Evolutionary conservation across 2,113 vertebrate genomes (phyloP), one percentile per base, ranked within the genome.

Genomic region (Coryphaenoides rupestris): DNA sequence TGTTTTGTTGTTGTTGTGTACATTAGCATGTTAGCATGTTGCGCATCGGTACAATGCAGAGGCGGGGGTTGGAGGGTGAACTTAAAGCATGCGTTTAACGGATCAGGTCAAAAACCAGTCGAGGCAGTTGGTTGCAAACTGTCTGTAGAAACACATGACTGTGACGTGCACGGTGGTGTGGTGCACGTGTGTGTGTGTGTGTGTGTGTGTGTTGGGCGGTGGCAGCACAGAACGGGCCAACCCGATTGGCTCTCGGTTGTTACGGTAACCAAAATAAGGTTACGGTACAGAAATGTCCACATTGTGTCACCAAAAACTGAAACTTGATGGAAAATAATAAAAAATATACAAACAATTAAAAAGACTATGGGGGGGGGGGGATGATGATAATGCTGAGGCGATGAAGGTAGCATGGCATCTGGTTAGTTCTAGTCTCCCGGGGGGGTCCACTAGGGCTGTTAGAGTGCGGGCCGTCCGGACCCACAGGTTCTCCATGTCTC

Each of bases 1-100:
- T n/a, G n/a, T n/a, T n/a, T n/a, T 47, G 59, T 77, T 68, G 62
- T 74, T 55, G 49, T 55, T n/a, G 15, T 81, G 79, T 72, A 81
- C 81, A 80, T 76, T 26, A 73, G 7, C 33, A 40, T 40, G 2
- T 7, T 1, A 40, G 33, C 33, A 40, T 40, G 33, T 40, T 40
- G 24, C 19, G 80, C 80, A 87, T 84, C 79, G 28, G 65, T 52
- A 2, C 33, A 52, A 49, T 19, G 49, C 28, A 53, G 55, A 1
- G 17, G 45, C 14, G 4, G 21, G 26, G 22, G 40, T n/a, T n/a
- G n/a, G 28, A 72, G 70, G 52, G 15, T 26, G 47, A 55, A 73
- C 69, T 21, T 63, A 66, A 50, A 49, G n/a, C 12, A 55, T 47
- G 47, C 24, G 46, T 21, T 50, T 17, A 50, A 50, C 15, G 16